Conservation (phyloP, 2,797 vertebrate genomes). For the Megalops cyprinoides region DNA sequence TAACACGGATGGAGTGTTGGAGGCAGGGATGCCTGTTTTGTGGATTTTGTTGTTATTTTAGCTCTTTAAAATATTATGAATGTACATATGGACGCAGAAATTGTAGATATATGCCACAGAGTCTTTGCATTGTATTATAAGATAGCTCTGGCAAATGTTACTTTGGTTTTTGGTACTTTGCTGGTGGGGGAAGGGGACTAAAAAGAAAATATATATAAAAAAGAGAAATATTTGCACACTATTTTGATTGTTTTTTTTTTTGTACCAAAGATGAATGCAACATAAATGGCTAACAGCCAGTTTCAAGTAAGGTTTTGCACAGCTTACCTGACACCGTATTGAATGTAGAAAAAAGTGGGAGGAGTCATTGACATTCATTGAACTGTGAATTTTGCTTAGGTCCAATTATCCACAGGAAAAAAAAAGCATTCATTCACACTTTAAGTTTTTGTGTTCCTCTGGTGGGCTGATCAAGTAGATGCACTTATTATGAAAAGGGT, state of each 20-base stretch:
- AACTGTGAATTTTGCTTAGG: constrained; percentile 99
- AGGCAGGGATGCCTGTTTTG: constrained; percentile 79
- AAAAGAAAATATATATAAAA: constrained; percentile 81
- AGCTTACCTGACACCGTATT: constrained; percentile 99
- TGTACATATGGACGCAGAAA: constrained; percentile 97
- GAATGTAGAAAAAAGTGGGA: constrained; percentile 97
- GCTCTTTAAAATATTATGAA: constrained; percentile 91
- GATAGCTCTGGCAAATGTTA: constrained; percentile 92
- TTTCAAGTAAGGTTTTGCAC: constrained; percentile 99
- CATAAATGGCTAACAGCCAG: constrained; percentile 98
- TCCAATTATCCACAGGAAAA: constrained; percentile 99
- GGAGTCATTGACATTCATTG: constrained; percentile 96
- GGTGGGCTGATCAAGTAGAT: constrained; percentile 84
- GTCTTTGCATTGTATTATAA: constrained; percentile 98
- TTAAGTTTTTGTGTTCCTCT: constrained; percentile 80
- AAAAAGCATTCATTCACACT: constrained; percentile 89
- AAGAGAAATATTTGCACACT: constrained; percentile 97
- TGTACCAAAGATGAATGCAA: constrained; percentile 99
- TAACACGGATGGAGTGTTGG: constrained; percentile 73
- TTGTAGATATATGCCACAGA: constrained; percentile 99
- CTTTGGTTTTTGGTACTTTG: constrained; percentile 77
- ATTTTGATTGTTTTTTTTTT: constrained; percentile 90
- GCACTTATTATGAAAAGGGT: constrained; percentile 78
- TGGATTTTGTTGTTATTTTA: constrained; percentile 85
- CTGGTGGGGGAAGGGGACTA: constrained; percentile 36